Conservation (phyloP, 2,797 vertebrate species). For the Streptopelia turtur region DNA sequence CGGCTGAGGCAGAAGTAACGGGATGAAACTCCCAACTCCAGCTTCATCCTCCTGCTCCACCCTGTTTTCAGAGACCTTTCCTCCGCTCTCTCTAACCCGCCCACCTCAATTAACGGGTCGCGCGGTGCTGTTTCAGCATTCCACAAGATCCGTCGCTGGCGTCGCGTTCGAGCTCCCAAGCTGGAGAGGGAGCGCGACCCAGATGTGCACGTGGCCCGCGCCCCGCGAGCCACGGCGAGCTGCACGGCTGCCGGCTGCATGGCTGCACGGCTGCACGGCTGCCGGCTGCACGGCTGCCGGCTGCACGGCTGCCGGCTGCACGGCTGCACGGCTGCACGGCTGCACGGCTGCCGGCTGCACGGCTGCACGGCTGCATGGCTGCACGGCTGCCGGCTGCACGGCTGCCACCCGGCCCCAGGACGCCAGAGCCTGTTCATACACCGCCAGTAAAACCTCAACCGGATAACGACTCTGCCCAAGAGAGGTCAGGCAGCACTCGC, state of each 20-base stretch:
- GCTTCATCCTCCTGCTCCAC: background rate
- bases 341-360: no score
- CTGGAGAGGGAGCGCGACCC: background rate
- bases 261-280: no score
- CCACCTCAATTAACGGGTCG: background rate
- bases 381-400: no score
- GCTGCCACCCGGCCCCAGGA: no score
- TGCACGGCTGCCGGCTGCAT: no score
- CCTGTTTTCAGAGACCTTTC: background rate
- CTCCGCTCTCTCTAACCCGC: background rate
- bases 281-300: no score
- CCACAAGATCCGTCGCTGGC: background rate
- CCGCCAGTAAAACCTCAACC: background rate
- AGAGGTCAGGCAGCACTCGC: background rate
- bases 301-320: no score
- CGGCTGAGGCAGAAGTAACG: background rate
- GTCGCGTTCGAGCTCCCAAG: background rate
- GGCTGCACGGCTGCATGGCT: no score
- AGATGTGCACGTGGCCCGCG: no score
- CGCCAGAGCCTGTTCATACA: background rate
- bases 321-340: background rate
- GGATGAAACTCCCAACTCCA: background rate
- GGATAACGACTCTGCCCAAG: background rate
- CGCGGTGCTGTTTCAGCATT: rapidly evolving
- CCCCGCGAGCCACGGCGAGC: background rate